Evolutionary conservation across 2,113 vertebrate genomes (phyloP), one percentile per base, ranked within the genome.

Genomic region (Salvator merianae): DNA sequence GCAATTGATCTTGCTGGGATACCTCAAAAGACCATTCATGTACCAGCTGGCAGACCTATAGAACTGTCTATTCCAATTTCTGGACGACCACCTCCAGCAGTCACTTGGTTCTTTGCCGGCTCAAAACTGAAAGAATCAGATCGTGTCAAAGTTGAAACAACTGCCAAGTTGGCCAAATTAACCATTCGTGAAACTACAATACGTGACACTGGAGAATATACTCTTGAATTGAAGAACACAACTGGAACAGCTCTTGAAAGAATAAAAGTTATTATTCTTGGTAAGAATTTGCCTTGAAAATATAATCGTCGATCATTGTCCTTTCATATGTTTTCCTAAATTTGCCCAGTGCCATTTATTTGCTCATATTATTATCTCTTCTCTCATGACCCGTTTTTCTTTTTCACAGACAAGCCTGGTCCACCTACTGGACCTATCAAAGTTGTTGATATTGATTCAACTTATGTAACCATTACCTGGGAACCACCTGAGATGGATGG

Each of bases 201-300:
- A 86, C 95, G 96, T 74, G 98, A 99, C 87, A 98, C 96, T 55
- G 98, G 98, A 82, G 96, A 97, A 75, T 99, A 99, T 63, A 96
- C 89, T 0, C 95, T 99, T 85, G 99, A 99, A 94, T 86, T 99
- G 89, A 99, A 98, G 94, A 99, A 99, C 73, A 86, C 94, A 81
- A 97, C 96, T 84, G 98, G 98, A 93, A 95, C 96, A 80, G 94
- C 95, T 74, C 94, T 90, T 30, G 99, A 99, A 91, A 96, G 94
- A 87, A 91, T 99, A 94, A 99, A 98, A 91, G 96, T 98, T 88
- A 95, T 98, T 91, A 95, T 99, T 93, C 98, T 99, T 87, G 98
- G 98, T 99, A 97, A 97, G 97, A 34, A 78, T 86, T 85, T 65
- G 34, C 78, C 84, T 86, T 40, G 43, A 88, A 86, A 55, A 82